Evolutionary conservation across 2,888 invertebrate genomes (phyloP).

Genomic region (Drosophila helvetica): DNA sequence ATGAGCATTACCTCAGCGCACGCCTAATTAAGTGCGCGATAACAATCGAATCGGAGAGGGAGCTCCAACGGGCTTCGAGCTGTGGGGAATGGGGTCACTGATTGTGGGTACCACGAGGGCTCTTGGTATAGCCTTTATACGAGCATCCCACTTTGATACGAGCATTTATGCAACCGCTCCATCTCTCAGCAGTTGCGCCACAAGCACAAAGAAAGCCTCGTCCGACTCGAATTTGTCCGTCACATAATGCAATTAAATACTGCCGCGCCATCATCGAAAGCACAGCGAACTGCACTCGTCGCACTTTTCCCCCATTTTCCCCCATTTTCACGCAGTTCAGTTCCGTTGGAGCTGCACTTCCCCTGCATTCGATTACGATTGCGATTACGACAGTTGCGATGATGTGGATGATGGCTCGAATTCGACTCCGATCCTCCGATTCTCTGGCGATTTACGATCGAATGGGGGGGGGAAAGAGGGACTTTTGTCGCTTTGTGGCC

Average conservation of each 20-base stretch:
- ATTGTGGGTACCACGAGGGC: conserved; percentile 38
- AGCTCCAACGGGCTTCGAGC: not conserved
- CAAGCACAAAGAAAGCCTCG: conserved; percentile 55
- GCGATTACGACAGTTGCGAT: conserved; percentile 27
- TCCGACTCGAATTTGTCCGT: conserved; percentile 55
- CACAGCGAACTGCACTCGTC: conserved; percentile 66
- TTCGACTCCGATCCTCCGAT: conserved; percentile 28
- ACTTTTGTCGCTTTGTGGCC: conserved; percentile 67
- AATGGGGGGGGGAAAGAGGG: conserved; percentile 47
- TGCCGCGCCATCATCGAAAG: conserved; percentile 11
- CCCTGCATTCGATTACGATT: conserved; percentile 39
- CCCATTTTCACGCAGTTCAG: conserved; percentile 47
- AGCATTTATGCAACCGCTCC: conserved; percentile 44
- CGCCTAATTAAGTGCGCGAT: conserved; percentile 74
- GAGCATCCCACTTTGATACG: conserved; percentile 14
- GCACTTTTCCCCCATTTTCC: conserved; percentile 53
- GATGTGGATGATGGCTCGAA: conserved; percentile 22
- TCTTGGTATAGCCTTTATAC: not conserved
- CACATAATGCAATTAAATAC: conserved; percentile 64
- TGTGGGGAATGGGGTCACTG: conserved; percentile 60
- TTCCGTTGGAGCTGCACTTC: conserved; percentile 32
- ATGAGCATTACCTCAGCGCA: conserved; percentile 62
- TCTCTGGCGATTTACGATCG: conserved; percentile 38
- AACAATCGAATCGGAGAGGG: conserved; percentile 43
- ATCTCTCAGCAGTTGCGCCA: conserved; percentile 49